These are phyloP conservation scores for Drosophila birchii DNA, from an alignment of 2,888 invertebrate species.

Conservation along the genomic window DNA sequence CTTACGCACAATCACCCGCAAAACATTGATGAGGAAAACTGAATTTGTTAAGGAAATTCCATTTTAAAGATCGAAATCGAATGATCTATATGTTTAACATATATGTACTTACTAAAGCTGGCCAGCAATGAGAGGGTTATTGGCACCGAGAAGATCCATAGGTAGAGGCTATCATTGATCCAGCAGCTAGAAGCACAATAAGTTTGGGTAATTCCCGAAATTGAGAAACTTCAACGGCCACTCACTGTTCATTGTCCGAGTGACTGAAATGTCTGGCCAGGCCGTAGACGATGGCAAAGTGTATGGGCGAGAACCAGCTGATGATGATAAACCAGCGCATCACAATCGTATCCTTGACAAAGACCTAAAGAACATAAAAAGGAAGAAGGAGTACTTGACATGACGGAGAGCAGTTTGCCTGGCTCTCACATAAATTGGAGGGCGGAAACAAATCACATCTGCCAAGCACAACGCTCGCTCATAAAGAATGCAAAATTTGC, in stretches of 20 bases:
- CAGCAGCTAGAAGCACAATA: conserved; percentile 87
- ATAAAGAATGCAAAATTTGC: conserved; percentile 52
- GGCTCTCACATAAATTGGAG: conserved; percentile 58
- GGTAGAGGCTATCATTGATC: conserved; percentile 88
- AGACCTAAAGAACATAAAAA: conserved; percentile 85
- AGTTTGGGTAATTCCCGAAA: neutral
- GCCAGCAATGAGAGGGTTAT: conserved; percentile 87
- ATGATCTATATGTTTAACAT: neutral
- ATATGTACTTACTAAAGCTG: conserved; percentile 86
- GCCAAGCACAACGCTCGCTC: conserved; percentile 45
- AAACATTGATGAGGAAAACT: conserved; percentile 89
- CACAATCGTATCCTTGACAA: conserved; percentile 89
- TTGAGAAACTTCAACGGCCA: conserved; percentile 15
- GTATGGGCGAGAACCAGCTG: conserved; percentile 89
- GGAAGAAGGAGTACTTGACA: conserved; percentile 19
- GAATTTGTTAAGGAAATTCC: neutral
- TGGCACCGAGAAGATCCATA: conserved; percentile 88
- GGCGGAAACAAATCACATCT: conserved; percentile 51
- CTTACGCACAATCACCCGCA: conserved; percentile 88
- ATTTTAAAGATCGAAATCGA: neutral
- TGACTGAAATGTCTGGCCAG: conserved; percentile 82
- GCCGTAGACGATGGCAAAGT: conserved; percentile 86
- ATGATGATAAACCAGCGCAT: conserved; percentile 89
- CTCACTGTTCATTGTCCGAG: conserved; percentile 87
- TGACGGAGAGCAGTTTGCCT: conserved; percentile 39